Percentiles rank a stretch among this genome's conserved stretches.
Conservation (phyloP, 92 coral and sea anemone species). For the Palythoa heliodiscus region DNA sequence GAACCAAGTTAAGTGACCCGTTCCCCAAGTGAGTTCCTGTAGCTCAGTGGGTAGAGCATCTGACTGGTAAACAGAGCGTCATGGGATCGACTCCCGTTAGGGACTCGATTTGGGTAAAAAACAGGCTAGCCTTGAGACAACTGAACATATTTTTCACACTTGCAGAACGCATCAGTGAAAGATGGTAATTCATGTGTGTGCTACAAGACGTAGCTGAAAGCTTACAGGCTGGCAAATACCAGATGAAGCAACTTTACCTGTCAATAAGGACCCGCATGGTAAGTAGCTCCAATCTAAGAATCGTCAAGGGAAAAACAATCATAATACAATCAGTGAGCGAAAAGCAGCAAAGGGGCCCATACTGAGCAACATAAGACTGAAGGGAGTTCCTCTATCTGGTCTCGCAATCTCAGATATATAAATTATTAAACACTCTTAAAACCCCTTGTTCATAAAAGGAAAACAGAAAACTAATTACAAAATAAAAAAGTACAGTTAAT, state of each 20-base stretch:
- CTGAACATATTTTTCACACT: too few relatives aligned
- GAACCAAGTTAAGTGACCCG: too few relatives aligned
- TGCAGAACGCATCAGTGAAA: background rate
- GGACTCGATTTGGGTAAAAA: background rate
- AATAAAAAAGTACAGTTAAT: too few relatives aligned
- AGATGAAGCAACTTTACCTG: slow-evolving; percentile 61
- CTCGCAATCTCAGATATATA: too few relatives aligned
- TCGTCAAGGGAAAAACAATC: background rate
- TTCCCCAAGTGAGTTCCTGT: too few relatives aligned
- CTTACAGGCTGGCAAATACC: background rate
- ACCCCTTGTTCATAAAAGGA: too few relatives aligned
- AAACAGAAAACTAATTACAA: too few relatives aligned
- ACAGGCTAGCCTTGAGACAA: background rate
- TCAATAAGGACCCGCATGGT: slow-evolving; percentile 87
- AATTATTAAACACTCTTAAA: too few relatives aligned
- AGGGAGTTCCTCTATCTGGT: background rate
- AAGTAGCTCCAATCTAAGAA: slow-evolving; percentile 81
- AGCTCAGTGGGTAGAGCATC: too few relatives aligned
- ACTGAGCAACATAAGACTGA: background rate
- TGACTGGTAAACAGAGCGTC: too few relatives aligned
- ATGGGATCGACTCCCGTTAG: background rate
- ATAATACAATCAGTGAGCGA: background rate
- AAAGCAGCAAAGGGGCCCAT: background rate
- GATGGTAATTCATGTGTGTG: background rate
- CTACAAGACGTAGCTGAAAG: too few relatives aligned